phyloP scores from a whole-genome alignment of 2,888 invertebrate species.

The Pammene aurita region DNA sequence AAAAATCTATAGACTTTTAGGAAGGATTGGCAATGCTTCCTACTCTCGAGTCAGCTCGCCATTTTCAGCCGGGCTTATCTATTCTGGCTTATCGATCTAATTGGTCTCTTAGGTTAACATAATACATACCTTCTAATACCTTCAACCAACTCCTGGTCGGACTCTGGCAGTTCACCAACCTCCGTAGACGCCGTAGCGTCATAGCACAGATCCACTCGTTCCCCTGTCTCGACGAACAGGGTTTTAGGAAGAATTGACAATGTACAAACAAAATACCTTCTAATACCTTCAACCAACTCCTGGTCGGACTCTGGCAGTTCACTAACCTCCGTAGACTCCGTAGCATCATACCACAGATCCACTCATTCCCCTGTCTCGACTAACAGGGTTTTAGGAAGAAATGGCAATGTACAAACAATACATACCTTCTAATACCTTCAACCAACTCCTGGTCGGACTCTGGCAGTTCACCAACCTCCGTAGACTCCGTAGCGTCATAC shows the following conservation, averaged over 20 bases:
- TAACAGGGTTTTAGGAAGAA: neutral
- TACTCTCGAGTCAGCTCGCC: no score
- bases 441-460: conserved; percentile 62
- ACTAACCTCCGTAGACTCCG: conserved; percentile 60
- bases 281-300: conserved; percentile 48
- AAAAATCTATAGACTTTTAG: no score
- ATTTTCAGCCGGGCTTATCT: no score
- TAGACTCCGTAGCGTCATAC: no score
- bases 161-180: conserved; percentile 61
- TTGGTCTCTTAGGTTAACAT: no score
- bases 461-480: conserved; percentile 60
- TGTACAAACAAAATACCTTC: conserved; percentile 52
- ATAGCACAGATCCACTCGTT: conserved; percentile 43
- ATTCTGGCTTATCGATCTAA: no score
- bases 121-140: conserved; percentile 49
- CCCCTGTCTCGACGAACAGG: conserved; percentile 60
- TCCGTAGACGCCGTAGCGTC: conserved; percentile 64
- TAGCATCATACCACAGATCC: conserved; percentile 52
- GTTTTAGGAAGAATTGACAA: no score
- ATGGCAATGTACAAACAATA: neutral
- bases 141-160: conserved; percentile 56
- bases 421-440: conserved; percentile 47
- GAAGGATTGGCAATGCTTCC: no score
- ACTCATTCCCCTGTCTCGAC: conserved; percentile 39
- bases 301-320: conserved; percentile 65